phyloP scores from a whole-genome alignment of 2,888 invertebrate species.

The Ptychoptera contaminata region DNA sequence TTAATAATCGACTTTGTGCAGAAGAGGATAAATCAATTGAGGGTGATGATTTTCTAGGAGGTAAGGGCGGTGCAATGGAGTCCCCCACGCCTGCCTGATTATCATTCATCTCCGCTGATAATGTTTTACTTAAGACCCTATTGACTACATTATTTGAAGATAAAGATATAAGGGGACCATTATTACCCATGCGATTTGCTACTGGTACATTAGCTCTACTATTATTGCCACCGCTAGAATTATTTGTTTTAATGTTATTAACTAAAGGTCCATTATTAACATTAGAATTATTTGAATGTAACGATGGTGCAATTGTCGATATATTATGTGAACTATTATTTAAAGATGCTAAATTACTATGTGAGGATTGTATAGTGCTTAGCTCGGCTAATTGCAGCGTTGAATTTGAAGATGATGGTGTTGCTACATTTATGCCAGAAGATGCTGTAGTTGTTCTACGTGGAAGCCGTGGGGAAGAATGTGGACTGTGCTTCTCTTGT shows the following conservation, averaged over 20 bases:
- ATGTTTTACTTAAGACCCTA: conserved; percentile 13
- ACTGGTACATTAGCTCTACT: conserved; percentile 3
- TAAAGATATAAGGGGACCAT: neutral
- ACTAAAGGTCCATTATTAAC: neutral
- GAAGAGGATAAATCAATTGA: conserved; percentile 18
- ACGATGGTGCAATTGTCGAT: conserved; percentile 5
- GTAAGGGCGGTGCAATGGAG: conserved; percentile 35
- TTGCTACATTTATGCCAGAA: conserved; percentile 21
- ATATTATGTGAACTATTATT: neutral
- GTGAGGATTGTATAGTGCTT: too few relatives aligned
- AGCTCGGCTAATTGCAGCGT: conserved; percentile 7
- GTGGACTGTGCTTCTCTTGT: conserved; percentile 37
- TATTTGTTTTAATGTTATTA: neutral
- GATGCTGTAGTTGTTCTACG: conserved; percentile 21
- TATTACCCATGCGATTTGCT: conserved; percentile 24
- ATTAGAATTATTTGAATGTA: conserved; percentile 1
- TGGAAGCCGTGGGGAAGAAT: conserved; percentile 39
- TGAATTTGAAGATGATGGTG: conserved; percentile 7
- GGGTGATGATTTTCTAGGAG: conserved; percentile 39
- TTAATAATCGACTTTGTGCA: conserved; percentile 13
- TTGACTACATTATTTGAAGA: conserved; percentile 5
- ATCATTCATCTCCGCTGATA: conserved; percentile 14
- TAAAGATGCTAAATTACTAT: neutral
- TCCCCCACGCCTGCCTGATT: conserved; percentile 6
- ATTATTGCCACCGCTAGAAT: conserved; percentile 9